Evolutionary conservation across 2,888 invertebrate species (phyloP).

Genomic region (Limnephilus lunatus): DNA sequence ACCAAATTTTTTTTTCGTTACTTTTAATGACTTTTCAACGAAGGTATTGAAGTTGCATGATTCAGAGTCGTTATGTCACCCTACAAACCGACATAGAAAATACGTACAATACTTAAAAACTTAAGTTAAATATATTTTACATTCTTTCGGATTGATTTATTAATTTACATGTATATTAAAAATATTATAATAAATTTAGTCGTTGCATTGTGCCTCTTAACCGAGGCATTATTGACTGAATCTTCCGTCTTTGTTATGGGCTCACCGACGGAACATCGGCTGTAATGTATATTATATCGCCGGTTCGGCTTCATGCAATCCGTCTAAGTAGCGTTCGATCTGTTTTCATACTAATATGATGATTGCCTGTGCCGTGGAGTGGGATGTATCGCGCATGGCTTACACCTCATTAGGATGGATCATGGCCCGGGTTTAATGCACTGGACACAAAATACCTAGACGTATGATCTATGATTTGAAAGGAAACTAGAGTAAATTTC

Average conservation of each 20-base stretch:
- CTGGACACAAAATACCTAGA: background rate
- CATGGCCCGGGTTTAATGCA: constrained; percentile 24
- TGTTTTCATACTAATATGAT: constrained; percentile 42
- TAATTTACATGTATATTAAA: too few relatives aligned
- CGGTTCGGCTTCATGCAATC: constrained; percentile 3
- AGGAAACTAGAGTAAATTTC: too few relatives aligned
- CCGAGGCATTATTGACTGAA: background rate
- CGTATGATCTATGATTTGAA: background rate
- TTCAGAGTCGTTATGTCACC: too few relatives aligned
- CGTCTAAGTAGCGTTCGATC: constrained; percentile 22
- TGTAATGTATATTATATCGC: background rate
- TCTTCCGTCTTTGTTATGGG: constrained; percentile 14
- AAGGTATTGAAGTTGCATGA: too few relatives aligned
- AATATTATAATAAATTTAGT: background rate
- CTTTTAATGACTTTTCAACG: too few relatives aligned
- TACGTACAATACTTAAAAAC: too few relatives aligned
- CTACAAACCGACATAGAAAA: too few relatives aligned
- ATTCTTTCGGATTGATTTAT: too few relatives aligned
- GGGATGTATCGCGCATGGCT: constrained; percentile 43
- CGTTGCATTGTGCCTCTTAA: background rate
- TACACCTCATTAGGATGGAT: constrained; percentile 52
- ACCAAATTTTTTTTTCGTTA: too few relatives aligned
- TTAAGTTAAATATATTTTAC: too few relatives aligned
- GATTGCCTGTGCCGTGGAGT: constrained; percentile 55
- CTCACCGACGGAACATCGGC: background rate